These are phyloP conservation scores for Okamejei kenojei DNA, from an alignment of 2,797 vertebrate species.

Conservation along the genomic window DNA sequence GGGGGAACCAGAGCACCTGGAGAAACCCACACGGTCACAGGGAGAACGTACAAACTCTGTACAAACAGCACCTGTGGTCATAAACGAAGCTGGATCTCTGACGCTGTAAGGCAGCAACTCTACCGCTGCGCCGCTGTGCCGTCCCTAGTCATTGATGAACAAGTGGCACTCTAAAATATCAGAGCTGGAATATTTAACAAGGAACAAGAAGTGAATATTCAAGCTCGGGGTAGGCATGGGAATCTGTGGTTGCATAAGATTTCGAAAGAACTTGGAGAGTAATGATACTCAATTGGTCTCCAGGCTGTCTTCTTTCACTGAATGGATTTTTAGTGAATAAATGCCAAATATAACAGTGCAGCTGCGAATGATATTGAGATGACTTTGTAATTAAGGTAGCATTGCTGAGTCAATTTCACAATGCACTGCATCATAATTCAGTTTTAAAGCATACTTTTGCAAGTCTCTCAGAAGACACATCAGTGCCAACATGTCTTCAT, in stretches of 20 bases:
- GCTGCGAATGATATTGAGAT: constrained; percentile 4
- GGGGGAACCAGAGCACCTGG: no score
- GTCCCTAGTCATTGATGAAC: background rate
- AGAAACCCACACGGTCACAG: no score
- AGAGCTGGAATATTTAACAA: background rate
- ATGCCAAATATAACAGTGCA: background rate
- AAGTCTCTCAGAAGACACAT: background rate
- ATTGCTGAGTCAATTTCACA: constrained; percentile 7
- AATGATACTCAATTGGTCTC: background rate
- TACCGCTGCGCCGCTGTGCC: no score
- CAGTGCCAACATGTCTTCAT: constrained; percentile 14
- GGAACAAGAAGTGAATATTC: background rate
- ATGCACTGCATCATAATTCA: background rate
- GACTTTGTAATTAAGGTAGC: constrained; percentile 23
- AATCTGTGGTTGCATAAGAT: background rate
- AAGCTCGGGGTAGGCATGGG: background rate
- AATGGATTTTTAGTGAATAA: background rate
- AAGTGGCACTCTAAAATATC: background rate
- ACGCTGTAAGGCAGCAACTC: no score
- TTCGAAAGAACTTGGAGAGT: background rate
- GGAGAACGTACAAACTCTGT: no score
- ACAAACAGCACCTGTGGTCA: no score
- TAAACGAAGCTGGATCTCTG: no score
- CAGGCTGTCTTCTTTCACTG: background rate
- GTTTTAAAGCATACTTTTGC: background rate